Conservation (phyloP, 2,113 vertebrate species). For the Lutjanus erythropterus region DNA sequence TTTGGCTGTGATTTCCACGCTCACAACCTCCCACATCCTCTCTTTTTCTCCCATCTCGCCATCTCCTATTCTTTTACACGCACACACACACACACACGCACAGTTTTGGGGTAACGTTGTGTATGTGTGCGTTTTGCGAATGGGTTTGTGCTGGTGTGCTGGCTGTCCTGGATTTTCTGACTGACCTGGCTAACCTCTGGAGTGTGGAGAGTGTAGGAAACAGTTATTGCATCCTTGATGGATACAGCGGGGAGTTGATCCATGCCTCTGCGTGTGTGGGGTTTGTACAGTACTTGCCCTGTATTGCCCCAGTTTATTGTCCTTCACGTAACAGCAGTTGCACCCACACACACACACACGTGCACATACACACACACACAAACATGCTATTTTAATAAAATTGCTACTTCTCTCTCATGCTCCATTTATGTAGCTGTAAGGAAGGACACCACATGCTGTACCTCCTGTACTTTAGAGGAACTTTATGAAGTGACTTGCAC, state of each 20-base stretch:
- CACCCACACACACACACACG: slow-evolving; percentile 1
- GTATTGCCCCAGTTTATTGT: slow-evolving; percentile 78
- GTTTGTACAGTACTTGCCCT: slow-evolving; percentile 63
- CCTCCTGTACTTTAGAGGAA: not conserved
- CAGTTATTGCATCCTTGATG: slow-evolving; percentile 74
- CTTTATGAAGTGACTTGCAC: not conserved
- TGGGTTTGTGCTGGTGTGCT: not conserved
- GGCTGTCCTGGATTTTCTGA: slow-evolving; percentile 73
- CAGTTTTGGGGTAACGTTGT: not conserved
- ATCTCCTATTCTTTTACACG: not conserved
- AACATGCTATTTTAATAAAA: slow-evolving; percentile 5
- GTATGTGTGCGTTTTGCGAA: not conserved
- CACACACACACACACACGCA: not conserved
- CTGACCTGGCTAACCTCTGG: slow-evolving; percentile 80
- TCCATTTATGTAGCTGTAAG: slow-evolving; percentile 19
- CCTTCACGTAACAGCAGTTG: slow-evolving; percentile 66
- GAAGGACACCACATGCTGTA: not conserved
- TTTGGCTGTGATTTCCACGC: not conserved
- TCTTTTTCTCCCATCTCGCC: not conserved
- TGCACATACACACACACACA: not conserved
- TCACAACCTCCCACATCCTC: not conserved
- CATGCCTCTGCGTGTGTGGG: slow-evolving; percentile 61
- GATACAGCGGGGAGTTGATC: slow-evolving; percentile 77
- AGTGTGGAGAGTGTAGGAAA: slow-evolving; percentile 70
- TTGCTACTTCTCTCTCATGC: slow-evolving; percentile 6